phyloP scores from a whole-genome alignment of 2,888 invertebrate genomes.

The Palloptera scutellata region DNA sequence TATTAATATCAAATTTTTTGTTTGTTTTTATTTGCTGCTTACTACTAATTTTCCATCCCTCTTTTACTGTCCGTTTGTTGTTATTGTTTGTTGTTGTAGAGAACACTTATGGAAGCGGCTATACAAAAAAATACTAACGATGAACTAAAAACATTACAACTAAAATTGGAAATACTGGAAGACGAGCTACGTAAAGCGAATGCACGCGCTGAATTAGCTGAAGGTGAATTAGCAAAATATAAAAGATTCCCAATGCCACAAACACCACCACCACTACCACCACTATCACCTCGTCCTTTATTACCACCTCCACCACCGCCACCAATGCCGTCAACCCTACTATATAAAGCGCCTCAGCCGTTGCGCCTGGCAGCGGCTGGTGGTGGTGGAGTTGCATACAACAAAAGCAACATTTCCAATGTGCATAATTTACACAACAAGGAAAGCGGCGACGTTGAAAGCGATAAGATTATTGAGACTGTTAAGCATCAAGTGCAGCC shows the following conservation, averaged over 20 bases:
- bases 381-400: conserved; percentile 35
- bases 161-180: conserved; percentile 68
- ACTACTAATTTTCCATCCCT: conserved; percentile 56
- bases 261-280: conserved; percentile 46
- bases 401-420: conserved; percentile 46
- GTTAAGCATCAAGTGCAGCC: conserved; percentile 61
- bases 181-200: conserved; percentile 66
- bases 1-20: conserved; percentile 26
- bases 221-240: conserved; percentile 61
- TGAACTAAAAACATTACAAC: conserved; percentile 68
- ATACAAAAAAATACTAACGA: conserved; percentile 66
- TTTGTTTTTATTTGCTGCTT: conserved; percentile 40
- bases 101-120: conserved; percentile 67
- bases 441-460: conserved; percentile 35
- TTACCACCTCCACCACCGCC: conserved; percentile 61
- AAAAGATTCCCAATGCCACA: conserved; percentile 51
- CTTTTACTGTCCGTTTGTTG: too few relatives aligned
- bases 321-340: conserved; percentile 55
- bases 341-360: conserved; percentile 46
- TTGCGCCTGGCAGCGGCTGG: conserved; percentile 5
- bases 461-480: conserved; percentile 58
- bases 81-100: conserved; percentile 53
- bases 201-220: conserved; percentile 67
- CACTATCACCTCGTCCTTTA: conserved; percentile 58
- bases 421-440: conserved; percentile 50